Evolutionary conservation across 2,797 vertebrate genomes (phyloP).

Genomic region (Sebastes kiyomatsui): DNA sequence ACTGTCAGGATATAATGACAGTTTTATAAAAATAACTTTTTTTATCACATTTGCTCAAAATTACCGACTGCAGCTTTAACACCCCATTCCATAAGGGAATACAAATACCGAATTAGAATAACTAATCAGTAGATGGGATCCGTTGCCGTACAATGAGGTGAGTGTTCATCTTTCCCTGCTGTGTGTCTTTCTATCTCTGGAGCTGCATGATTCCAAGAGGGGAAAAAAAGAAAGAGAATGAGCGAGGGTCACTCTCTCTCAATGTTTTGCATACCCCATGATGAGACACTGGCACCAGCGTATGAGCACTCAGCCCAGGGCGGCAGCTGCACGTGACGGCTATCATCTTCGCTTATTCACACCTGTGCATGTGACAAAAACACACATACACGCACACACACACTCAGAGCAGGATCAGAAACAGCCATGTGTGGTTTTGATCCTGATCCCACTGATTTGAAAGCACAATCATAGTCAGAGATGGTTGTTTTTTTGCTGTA

Average conservation of each 20-base stretch:
- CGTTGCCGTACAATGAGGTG: slow-evolving; percentile 8
- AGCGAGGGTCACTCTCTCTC: slow-evolving; percentile 40
- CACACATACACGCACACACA: not conserved
- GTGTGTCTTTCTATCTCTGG: slow-evolving; percentile 23
- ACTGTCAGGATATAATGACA: too few relatives aligned
- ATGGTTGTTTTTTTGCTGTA: not conserved
- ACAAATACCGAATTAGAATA: slow-evolving; percentile 6
- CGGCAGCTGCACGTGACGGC: slow-evolving; percentile 70
- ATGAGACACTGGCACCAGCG: slow-evolving; percentile 60
- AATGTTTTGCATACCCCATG: slow-evolving; percentile 70
- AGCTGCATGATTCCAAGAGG: slow-evolving; percentile 4
- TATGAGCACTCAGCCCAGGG: slow-evolving; percentile 35
- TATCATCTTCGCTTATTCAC: slow-evolving; percentile 60
- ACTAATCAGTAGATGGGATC: slow-evolving; percentile 35
- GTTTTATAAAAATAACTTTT: too few relatives aligned
- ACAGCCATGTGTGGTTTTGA: slow-evolving; percentile 65
- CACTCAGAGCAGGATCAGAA: slow-evolving; percentile 49
- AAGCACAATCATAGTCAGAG: not conserved
- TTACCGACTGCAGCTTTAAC: not conserved
- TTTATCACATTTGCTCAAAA: not conserved
- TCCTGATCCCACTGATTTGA: slow-evolving; percentile 65
- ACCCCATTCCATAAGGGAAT: not conserved
- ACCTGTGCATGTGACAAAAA: slow-evolving; percentile 32
- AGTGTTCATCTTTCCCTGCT: slow-evolving; percentile 35
- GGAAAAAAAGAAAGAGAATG: not conserved